A percentile compares a stretch with the other conserved stretches of the same genome.
These are phyloP conservation scores for Mycteria americana DNA, from an alignment of 2,797 vertebrate species.

Conservation along the genomic window DNA sequence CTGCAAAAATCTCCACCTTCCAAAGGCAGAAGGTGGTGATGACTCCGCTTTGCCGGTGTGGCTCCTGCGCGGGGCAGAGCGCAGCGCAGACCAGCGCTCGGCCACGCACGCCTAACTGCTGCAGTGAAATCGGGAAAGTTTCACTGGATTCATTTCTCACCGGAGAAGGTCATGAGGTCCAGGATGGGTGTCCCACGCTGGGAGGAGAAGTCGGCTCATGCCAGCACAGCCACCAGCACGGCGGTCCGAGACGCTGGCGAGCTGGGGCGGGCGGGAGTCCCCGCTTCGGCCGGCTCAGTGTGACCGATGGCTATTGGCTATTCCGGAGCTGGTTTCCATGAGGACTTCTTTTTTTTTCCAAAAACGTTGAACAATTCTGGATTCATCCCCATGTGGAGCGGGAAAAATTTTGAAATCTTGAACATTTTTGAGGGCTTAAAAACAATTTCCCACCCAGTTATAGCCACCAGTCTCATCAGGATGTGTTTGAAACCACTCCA, in stretches of 20 bases:
- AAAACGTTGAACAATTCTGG: slow-evolving; percentile 64
- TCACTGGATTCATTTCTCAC: neutral
- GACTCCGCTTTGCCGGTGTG: neutral
- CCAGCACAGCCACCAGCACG: neutral
- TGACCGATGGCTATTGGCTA: slow-evolving; percentile 21
- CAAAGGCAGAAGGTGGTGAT: neutral
- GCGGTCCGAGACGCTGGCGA: neutral
- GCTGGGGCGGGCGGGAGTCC: neutral
- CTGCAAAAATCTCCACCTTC: neutral
- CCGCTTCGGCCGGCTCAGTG: neutral
- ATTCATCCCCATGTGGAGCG: slow-evolving; percentile 52
- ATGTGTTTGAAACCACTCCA: slow-evolving; percentile 62
- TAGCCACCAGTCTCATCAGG: slow-evolving; percentile 63
- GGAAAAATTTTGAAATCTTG: slow-evolving; percentile 69
- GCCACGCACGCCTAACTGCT: fast-evolving
- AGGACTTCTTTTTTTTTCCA: neutral
- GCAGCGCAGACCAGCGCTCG: fast-evolving
- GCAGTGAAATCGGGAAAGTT: neutral
- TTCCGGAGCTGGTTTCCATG: slow-evolving; percentile 48
- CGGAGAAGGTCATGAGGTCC: neutral
- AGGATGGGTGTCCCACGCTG: neutral
- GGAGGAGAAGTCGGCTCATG: neutral
- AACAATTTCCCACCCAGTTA: slow-evolving; percentile 69
- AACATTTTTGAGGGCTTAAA: slow-evolving; percentile 66
- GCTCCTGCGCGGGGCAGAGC: fast-evolving